Evolutionary conservation across 2,113 vertebrate genomes (phyloP), one percentile per base, ranked within the genome.

Genomic region (Gopherus evgoodei): DNA sequence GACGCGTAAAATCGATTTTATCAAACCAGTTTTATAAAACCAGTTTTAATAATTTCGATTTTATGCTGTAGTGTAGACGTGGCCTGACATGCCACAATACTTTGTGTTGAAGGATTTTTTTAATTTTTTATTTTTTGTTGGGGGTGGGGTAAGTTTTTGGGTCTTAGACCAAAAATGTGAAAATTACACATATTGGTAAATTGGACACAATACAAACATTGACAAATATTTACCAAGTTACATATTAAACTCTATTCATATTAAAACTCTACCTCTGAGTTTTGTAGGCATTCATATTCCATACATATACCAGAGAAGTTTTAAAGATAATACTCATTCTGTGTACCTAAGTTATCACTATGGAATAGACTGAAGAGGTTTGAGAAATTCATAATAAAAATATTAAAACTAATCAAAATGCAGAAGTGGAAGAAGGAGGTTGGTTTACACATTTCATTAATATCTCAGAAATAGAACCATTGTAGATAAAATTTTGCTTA

Each of bases 271-370:
- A 93, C 86, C 69, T 12, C 79, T 44, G 80, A 90, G 35, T 6
- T 89, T 56, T 93, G 88, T 79, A 94, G 83, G 91, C 42, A 90
- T 91, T 76, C 35, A 54, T 86, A 72, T 62, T 62, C 83, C 69
- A 24, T 31, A 85, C 57, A 52, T 0, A 1, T 65, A 84, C 78
- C 38, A 86, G 25, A 93, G 93, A 94, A 93, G 7, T n/a, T 69
- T 69, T 69, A 19, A 69, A 69, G 7, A 69, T 62, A 62, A 69
- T 69, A 69, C 35, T 69, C 31, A 69, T 94, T 84, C 78, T 93
- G 35, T 81, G 88, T 35, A 72, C 54, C 65, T 85, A 11, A 13
- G 56, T 27, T 78, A 84, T 56, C 29, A 44, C 6, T 44, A 62
- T 84, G 72, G 47, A 90, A 83, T 11, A 84, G 92, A 84, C 5